A percentile compares a stretch with the other conserved stretches of the same genome.
These are phyloP conservation scores for Coenobita brevimanus DNA, from an alignment of 1,140 invertebrate genomes.

Conservation along the genomic window DNA sequence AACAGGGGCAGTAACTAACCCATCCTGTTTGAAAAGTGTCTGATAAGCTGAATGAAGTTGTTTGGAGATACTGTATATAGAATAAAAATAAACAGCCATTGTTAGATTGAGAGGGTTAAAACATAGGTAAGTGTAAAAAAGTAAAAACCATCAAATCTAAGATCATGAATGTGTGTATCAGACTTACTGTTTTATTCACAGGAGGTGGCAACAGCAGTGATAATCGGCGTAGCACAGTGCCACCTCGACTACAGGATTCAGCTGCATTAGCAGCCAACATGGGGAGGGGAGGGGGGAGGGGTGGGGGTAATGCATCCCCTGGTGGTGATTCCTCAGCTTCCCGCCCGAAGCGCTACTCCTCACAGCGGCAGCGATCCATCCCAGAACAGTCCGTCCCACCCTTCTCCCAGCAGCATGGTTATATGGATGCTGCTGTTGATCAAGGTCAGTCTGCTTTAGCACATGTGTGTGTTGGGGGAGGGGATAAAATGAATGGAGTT, in stretches of 20 bases:
- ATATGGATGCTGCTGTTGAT: conserved; percentile 72
- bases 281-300: conserved; percentile 33
- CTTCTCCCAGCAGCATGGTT: conserved; percentile 70
- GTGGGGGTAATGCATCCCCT: conserved; percentile 61
- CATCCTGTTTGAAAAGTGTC: too few relatives aligned
- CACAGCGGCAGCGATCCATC: conserved; percentile 79
- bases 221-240: conserved; percentile 64
- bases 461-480: not conserved
- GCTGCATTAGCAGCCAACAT: conserved; percentile 14
- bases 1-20: too few relatives aligned
- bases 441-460: conserved; percentile 69
- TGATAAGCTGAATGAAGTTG: too few relatives aligned
- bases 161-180: too few relatives aligned
- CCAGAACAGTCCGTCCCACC: conserved; percentile 70
- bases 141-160: too few relatives aligned
- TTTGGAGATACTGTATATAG: too few relatives aligned
- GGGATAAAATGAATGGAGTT: too few relatives aligned
- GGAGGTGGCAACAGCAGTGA: conserved; percentile 50
- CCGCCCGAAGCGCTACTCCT: conserved; percentile 84
- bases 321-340: conserved; percentile 72
- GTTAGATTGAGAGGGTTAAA: too few relatives aligned
- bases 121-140: too few relatives aligned
- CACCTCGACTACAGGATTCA: conserved; percentile 71
- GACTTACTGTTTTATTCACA: not conserved
- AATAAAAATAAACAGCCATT: too few relatives aligned